Evolutionary conservation across 2,797 vertebrate species (phyloP).

Genomic region (Syngnathus acus): DNA sequence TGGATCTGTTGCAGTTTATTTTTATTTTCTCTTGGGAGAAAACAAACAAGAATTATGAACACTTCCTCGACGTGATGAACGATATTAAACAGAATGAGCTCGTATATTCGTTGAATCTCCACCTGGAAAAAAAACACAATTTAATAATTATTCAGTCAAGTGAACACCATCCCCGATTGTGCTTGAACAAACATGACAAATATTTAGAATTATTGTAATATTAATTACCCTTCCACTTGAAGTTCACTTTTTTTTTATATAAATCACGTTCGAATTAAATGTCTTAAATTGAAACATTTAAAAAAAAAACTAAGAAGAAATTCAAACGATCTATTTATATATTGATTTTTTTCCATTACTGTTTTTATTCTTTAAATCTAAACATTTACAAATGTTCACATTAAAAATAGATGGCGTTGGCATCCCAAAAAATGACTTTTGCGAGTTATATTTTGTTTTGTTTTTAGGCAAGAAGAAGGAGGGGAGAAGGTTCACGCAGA

Average conservation of each 20-base stretch:
- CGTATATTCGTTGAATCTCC: neutral
- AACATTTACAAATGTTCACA: neutral
- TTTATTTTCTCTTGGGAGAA: neutral
- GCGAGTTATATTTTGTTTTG: no score
- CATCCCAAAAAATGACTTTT: no score
- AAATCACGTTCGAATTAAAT: neutral
- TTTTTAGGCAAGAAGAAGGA: no score
- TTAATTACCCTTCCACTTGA: neutral
- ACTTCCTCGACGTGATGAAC: neutral
- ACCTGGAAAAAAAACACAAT: neutral
- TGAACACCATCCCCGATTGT: neutral
- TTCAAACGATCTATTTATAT: neutral
- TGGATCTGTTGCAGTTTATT: conserved; percentile 61
- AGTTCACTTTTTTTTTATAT: neutral
- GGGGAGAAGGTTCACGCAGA: neutral
- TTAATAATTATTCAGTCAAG: neutral
- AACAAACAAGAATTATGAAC: neutral
- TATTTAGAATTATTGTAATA: neutral
- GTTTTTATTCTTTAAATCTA: neutral
- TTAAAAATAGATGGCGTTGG: neutral
- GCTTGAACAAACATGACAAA: neutral
- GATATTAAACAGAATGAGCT: neutral
- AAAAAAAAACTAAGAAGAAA: neutral
- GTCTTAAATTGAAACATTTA: neutral
- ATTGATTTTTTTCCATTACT: neutral